phyloP scores from a whole-genome alignment of 2,797 vertebrate genomes.

The Gymnocypris eckloni region DNA sequence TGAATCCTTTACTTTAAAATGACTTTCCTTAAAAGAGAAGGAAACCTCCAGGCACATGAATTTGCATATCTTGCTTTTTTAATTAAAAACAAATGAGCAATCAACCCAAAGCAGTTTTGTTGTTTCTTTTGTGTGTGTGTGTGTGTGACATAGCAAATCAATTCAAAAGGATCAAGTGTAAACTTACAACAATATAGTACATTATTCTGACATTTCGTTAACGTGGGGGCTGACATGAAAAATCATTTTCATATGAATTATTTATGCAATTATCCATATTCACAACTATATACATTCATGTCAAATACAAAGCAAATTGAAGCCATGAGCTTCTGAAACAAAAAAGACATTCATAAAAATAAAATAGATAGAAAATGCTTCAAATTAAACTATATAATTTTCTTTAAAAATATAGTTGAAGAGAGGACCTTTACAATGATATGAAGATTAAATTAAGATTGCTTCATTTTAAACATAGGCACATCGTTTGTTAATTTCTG shows the following conservation, averaged over 20 bases:
- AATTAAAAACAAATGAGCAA: constrained; percentile 80
- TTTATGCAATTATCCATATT: constrained; percentile 79
- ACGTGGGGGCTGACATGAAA: constrained; percentile 76
- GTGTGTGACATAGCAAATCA: constrained; percentile 78
- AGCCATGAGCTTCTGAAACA: constrained; percentile 60
- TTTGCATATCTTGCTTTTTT: constrained; percentile 66
- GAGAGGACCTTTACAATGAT: constrained; percentile 68
- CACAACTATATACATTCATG: constrained; percentile 84
- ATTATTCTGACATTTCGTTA: constrained; percentile 60
- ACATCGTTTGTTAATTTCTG: constrained; percentile 77
- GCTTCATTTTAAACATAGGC: constrained; percentile 81
- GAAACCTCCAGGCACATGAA: neutral
- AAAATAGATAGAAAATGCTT: constrained; percentile 62
- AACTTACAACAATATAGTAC: constrained; percentile 70
- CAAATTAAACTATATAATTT: constrained; percentile 69
- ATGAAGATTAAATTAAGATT: constrained; percentile 81
- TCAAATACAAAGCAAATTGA: constrained; percentile 73
- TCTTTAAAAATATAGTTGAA: constrained; percentile 77
- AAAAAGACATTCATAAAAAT: constrained; percentile 64
- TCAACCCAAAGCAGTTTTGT: constrained; percentile 69
- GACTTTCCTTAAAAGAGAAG: constrained; percentile 42
- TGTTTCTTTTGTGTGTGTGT: constrained; percentile 41
- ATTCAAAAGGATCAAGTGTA: constrained; percentile 74
- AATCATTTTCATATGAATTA: constrained; percentile 58
- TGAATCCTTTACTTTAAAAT: neutral